Evolutionary conservation across 2,888 invertebrate genomes (phyloP).

Genomic region (Dolichomitus sp.): DNA sequence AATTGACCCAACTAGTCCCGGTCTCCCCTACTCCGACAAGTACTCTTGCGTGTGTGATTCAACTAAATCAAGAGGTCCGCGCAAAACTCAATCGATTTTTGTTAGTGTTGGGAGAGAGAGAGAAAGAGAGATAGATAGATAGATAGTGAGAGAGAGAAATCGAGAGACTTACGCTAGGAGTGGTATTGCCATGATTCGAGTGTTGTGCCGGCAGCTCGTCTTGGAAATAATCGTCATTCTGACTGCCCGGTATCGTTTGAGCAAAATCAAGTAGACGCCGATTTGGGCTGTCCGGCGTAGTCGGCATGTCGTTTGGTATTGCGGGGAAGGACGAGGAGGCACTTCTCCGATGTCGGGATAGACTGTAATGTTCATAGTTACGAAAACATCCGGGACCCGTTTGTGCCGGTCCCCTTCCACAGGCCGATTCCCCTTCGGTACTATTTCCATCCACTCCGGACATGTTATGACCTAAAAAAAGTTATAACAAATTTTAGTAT

Average conservation of each 20-base stretch:
- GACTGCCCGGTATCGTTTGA: constrained; percentile 82
- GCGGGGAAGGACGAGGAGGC: constrained; percentile 86
- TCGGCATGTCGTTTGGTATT: constrained; percentile 83
- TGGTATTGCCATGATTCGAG: constrained; percentile 82
- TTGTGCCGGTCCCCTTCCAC: constrained; percentile 90
- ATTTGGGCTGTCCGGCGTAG: constrained; percentile 84
- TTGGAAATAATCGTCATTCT: constrained; percentile 83
- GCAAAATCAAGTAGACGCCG: constrained; percentile 84
- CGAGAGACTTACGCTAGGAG: constrained; percentile 83
- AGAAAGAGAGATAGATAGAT: not conserved
- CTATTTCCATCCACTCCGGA: constrained; percentile 96
- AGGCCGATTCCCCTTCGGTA: constrained; percentile 90
- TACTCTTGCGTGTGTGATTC: constrained; percentile 49
- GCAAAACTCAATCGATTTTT: constrained; percentile 12
- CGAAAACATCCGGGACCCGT: constrained; percentile 93
- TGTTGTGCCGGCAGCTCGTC: constrained; percentile 83
- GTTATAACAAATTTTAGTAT: not conserved
- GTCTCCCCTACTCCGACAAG: not conserved
- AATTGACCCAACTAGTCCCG: too few relatives aligned
- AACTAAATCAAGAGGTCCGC: constrained; percentile 33
- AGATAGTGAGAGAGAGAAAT: constrained; percentile 7
- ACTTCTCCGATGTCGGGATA: constrained; percentile 86
- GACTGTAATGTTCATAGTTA: constrained; percentile 91
- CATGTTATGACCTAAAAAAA: constrained; percentile 94
- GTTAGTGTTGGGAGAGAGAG: not conserved